A percentile compares a stretch with the other conserved stretches of the same genome.
phyloP scores from a whole-genome alignment of 2,888 invertebrate species.

The Psococerastis gibbosa region DNA sequence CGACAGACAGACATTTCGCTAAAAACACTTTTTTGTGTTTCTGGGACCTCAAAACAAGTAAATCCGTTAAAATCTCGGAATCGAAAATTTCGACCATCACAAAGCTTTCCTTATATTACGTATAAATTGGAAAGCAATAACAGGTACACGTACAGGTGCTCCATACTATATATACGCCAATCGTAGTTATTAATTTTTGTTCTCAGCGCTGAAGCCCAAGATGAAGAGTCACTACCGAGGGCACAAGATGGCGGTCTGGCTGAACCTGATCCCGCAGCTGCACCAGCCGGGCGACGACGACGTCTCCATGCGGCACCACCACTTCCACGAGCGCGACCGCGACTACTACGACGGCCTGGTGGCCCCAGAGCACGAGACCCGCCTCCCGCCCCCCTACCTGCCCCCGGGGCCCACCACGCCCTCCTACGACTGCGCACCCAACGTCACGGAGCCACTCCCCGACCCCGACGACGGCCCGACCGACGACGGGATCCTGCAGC shows the following conservation, averaged over 20 bases:
- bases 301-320: constrained; percentile 71
- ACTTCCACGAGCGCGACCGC: constrained; percentile 45
- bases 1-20: no score
- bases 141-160: no score
- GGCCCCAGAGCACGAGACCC: constrained; percentile 11
- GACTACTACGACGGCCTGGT: constrained; percentile 51
- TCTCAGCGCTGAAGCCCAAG: constrained; percentile 34
- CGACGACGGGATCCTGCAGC: constrained; percentile 30
- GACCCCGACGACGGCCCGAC: constrained; percentile 22
- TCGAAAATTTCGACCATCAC: no score
- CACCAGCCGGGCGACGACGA: constrained; percentile 70
- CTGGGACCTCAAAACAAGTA: no score
- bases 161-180: no score
- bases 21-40: no score
- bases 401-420: constrained; percentile 15
- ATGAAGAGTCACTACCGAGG: constrained; percentile 83
- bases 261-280: constrained; percentile 75
- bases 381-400: constrained; percentile 15
- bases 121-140: no score
- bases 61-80: no score
- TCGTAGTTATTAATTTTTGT: no score
- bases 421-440: neutral
- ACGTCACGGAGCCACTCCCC: neutral
- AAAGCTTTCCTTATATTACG: no score
- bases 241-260: constrained; percentile 84